phyloP scores from a whole-genome alignment of 2,797 vertebrate species.

The Anabas testudineus region DNA sequence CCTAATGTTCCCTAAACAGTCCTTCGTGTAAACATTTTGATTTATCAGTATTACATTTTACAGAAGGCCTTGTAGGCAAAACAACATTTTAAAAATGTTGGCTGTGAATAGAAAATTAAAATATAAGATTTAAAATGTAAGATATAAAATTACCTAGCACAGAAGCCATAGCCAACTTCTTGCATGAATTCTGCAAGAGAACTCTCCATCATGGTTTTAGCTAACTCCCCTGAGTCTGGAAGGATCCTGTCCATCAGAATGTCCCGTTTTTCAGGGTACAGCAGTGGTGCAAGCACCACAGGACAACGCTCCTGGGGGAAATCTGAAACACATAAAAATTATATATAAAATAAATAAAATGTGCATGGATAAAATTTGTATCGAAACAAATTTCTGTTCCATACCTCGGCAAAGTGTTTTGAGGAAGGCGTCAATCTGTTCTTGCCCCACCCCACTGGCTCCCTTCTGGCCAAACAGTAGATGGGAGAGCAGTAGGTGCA shows the following conservation, averaged over 20 bases:
- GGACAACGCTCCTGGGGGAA: conserved; percentile 99
- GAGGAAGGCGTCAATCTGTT: conserved; percentile 98
- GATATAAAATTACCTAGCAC: conserved; percentile 88
- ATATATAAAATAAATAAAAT: not conserved
- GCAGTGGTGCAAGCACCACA: conserved; percentile 99
- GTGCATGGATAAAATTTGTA: no score
- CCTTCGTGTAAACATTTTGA: no score
- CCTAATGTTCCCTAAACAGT: no score
- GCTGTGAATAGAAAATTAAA: not conserved
- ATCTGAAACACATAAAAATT: conserved; percentile 84
- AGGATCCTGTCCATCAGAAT: conserved; percentile 99
- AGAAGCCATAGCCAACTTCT: conserved; percentile 99
- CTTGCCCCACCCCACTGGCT: conserved; percentile 98
- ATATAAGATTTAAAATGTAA: no score
- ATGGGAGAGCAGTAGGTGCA: conserved; percentile 99
- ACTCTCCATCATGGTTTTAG: conserved; percentile 99
- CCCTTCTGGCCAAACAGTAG: conserved; percentile 99
- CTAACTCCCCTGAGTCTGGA: conserved; percentile 99
- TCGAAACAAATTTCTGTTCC: not conserved
- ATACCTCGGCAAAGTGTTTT: conserved; percentile 99
- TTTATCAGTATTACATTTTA: no score
- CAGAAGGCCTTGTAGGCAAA: no score
- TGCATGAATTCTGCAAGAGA: conserved; percentile 99
- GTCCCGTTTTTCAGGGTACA: conserved; percentile 99
- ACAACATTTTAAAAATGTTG: no score